These are phyloP conservation scores for Polypedilum vanderplanki DNA, from an alignment of 1,140 invertebrate genomes.

Conservation along the genomic window DNA sequence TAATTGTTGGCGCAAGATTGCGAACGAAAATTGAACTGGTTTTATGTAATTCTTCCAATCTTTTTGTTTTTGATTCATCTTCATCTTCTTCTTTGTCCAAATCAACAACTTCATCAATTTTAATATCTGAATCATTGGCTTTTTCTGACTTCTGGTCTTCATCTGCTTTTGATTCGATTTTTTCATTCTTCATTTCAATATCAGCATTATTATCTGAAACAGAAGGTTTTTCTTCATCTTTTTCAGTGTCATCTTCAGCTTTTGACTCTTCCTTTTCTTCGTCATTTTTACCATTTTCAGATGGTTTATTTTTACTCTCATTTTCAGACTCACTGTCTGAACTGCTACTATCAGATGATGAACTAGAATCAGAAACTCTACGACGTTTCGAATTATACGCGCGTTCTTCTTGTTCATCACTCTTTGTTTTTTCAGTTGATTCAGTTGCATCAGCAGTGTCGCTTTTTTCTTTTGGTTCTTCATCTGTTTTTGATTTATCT, in stretches of 20 bases:
- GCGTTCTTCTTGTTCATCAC: constrained; percentile 32
- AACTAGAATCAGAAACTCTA: constrained; percentile 1
- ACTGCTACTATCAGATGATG: not conserved
- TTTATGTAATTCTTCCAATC: constrained; percentile 72
- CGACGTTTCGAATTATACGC: constrained; percentile 23
- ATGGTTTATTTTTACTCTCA: not conserved
- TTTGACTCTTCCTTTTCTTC: constrained; percentile 25
- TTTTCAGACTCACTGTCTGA: not conserved
- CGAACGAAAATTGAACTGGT: constrained; percentile 95
- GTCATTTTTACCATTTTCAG: constrained; percentile 22
- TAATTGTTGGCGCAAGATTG: constrained; percentile 91
- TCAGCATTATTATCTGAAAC: no score
- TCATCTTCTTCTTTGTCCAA: constrained; percentile 45
- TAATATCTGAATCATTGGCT: constrained; percentile 30
- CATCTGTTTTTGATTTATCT: constrained; percentile 33
- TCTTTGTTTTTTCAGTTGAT: constrained; percentile 30
- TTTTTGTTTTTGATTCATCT: constrained; percentile 49
- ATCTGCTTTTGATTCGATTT: constrained; percentile 32
- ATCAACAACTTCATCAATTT: constrained; percentile 36
- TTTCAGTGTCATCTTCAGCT: not conserved
- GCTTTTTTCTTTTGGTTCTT: constrained; percentile 37
- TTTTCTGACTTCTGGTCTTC: constrained; percentile 30
- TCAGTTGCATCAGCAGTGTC: constrained; percentile 34
- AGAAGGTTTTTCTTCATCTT: constrained; percentile 21
- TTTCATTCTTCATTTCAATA: constrained; percentile 34